These are phyloP conservation scores for Bradypodion pumilum DNA, from an alignment of 2,797 vertebrate species.

Conservation along the genomic window DNA sequence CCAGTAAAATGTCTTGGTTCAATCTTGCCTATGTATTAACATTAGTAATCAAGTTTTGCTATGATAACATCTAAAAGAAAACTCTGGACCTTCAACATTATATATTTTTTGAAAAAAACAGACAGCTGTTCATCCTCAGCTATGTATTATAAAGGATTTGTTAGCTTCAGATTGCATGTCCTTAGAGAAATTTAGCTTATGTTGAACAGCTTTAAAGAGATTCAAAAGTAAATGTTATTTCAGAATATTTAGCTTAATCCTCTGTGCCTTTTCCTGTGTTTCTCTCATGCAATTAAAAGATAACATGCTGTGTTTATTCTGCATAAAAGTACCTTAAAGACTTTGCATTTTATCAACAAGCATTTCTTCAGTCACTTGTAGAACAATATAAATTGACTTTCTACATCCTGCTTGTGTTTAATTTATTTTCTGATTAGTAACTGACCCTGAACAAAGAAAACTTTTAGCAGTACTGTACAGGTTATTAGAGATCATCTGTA, in stretches of 20 bases:
- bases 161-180: conserved; percentile 2
- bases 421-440: background rate
- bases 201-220: conserved; percentile 39
- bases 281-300: conserved; percentile 24
- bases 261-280: conserved; percentile 18
- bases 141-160: background rate
- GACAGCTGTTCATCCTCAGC: conserved; percentile 1
- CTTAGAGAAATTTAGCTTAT: conserved; percentile 10
- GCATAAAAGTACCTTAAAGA: background rate
- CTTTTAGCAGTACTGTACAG: background rate
- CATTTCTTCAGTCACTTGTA: background rate
- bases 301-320: background rate
- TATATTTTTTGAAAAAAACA: background rate
- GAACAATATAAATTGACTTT: conserved; percentile 2
- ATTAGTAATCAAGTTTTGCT: background rate
- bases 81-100: background rate
- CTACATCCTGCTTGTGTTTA: background rate
- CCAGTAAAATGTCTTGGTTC: background rate
- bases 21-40: background rate
- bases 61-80: background rate
- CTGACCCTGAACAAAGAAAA: background rate
- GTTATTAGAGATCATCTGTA: background rate
- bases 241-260: conserved; percentile 28
- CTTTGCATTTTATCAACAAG: conserved; percentile 8
- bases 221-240: conserved; percentile 15